Evolutionary conservation across 2,797 vertebrate genomes (phyloP).

Genomic region (Sebastes wilsoni): DNA sequence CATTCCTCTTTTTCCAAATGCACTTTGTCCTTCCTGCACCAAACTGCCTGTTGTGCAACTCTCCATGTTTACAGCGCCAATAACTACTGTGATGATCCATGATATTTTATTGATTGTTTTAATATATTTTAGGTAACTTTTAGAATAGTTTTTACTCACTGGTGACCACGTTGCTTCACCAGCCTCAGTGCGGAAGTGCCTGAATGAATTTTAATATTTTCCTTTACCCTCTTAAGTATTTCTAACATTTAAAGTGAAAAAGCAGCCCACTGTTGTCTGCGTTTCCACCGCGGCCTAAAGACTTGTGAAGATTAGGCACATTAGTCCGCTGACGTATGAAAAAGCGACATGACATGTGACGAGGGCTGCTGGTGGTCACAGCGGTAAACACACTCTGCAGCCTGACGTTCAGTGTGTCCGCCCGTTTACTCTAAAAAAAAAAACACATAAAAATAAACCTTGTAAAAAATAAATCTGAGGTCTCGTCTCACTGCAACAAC

Average conservation of each 20-base stretch:
- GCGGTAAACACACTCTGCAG: no score
- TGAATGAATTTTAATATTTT: slow-evolving; percentile 3
- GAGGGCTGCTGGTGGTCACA: no score
- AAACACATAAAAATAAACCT: no score
- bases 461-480: no score
- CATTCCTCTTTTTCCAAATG: slow-evolving; percentile 38
- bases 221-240: slow-evolving; percentile 3
- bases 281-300: no score
- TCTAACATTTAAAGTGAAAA: not conserved
- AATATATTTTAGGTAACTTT: slow-evolving; percentile 19
- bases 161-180: not conserved
- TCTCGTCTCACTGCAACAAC: no score
- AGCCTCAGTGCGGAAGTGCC: slow-evolving; percentile 18
- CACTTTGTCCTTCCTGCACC: slow-evolving; percentile 44
- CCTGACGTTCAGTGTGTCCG: no score
- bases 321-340: no score
- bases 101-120: slow-evolving; percentile 10
- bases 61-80: slow-evolving; percentile 46
- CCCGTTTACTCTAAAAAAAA: no score
- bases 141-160: slow-evolving; percentile 2
- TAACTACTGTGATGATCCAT: slow-evolving; percentile 14
- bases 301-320: no score
- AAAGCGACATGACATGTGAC: no score
- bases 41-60: slow-evolving; percentile 21
- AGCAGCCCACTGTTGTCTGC: no score